Base-by-base conservation (phyloP, 2,113 vertebrate species). In the Poecile atricapillus region DNA sequence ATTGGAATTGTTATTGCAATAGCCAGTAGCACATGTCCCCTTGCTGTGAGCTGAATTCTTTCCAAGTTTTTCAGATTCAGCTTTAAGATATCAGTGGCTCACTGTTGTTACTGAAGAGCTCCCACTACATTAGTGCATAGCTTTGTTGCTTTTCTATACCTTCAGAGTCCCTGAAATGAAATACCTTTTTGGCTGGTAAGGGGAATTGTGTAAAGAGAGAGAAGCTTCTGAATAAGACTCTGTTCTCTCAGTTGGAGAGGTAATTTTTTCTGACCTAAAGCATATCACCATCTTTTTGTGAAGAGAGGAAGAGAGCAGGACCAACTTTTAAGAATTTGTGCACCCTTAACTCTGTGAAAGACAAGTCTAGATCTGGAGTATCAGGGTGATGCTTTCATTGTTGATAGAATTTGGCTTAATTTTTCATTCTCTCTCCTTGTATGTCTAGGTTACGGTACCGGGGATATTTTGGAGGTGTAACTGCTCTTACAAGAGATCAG, bases 401-500 rank as follows among this genome's bases (percentile, higher is more conserved):
- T 37, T 81, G 46, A 49, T 39, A 44, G 46, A 77, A 64, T n/a
- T 25, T 69, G 60, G 41, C 50, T 64, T 46, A 69, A 67, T 77
- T 91, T 62, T 67, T 94, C 2, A 0, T 79, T 71, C 30, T 75
- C 16, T 53, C 43, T 50, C 83, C 41, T 70, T 55, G 4, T 76
- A 13, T 21, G 37, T 79, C 60, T 44, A 99, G 99, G 97, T 97
- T 99, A 95, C 98, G 98, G 65, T 99, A 99, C 97, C 97, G 95
- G 71, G 98, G 98, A 25, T 99, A 99, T 97, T 99, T 99, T 97
- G 99, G 99, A 89, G 99, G 99, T 53, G 99, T 99, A 80, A 99
- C 99, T 49, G 99, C 99, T 65, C 96, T 99, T 98, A 99, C 98
- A 78, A 98, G 93, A 97, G 98, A 99, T 13, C 99, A 99, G 62